phyloP scores from a whole-genome alignment of 2,797 vertebrate genomes.

The Botia kubotai region DNA sequence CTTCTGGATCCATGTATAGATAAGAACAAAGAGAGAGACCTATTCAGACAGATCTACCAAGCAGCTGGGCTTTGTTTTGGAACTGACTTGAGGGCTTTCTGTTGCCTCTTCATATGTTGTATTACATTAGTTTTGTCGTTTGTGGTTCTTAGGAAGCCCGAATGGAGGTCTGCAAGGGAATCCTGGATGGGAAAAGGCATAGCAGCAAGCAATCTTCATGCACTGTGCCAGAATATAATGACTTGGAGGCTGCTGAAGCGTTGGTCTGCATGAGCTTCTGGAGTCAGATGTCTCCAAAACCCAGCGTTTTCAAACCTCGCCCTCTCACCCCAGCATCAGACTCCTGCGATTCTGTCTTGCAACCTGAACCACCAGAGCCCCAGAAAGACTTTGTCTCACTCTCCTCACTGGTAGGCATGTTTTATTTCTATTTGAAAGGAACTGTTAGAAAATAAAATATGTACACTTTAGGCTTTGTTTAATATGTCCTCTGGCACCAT shows the following conservation, averaged over 20 bases:
- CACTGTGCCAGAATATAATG: constrained; percentile 88
- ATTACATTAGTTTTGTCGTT: background rate
- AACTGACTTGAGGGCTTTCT: background rate
- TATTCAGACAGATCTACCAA: constrained; percentile 1
- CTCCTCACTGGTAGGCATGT: constrained; percentile 89
- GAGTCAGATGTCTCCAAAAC: constrained; percentile 84
- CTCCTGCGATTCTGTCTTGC: constrained; percentile 86
- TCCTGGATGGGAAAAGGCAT: constrained; percentile 84
- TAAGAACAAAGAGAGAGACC: constrained; percentile 23
- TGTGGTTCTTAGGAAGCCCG: constrained; percentile 78
- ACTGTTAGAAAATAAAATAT: constrained; percentile 10
- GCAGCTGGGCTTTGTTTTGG: constrained; percentile 18
- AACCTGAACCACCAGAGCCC: constrained; percentile 76
- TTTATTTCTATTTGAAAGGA: background rate
- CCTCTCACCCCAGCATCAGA: constrained; percentile 95
- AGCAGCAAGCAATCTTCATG: constrained; percentile 85
- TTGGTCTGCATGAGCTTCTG: constrained; percentile 98
- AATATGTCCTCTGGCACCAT: constrained; percentile 7
- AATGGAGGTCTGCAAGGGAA: constrained; percentile 83
- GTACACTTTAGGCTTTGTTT: constrained; percentile 38
- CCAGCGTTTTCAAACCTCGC: constrained; percentile 80
- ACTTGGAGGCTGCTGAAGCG: constrained; percentile 93
- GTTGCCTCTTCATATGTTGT: background rate
- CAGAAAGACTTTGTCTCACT: constrained; percentile 89
- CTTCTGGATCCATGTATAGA: constrained; percentile 17